Base-by-base conservation (phyloP, 2,113 vertebrate genomes). In the Cettia cetti region DNA sequence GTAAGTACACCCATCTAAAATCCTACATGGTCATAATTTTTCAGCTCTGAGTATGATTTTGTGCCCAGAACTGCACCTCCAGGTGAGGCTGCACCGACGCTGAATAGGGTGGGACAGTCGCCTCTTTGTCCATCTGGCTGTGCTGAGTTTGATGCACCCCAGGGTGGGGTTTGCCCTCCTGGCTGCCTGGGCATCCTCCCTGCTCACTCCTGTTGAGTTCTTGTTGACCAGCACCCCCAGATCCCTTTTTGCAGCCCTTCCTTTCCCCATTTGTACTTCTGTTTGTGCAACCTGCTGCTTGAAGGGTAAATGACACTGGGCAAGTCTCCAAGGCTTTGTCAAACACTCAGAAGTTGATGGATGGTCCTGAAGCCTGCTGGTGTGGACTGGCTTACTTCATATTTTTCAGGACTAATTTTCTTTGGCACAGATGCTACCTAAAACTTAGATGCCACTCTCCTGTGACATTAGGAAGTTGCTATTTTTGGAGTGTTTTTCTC, bases 1-100 rank as follows among this genome's bases (percentile, higher is more conserved):
- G 99, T 99, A 98, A 98, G 99, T 98, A 82, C 17, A 44, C 1
- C 3, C 47, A 44, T 8, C 21, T 77, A 44, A 63, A 93, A 60
- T 82, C 71, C 27, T 77, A 31, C 9, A 5, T 63, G n/a, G 30
- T 78, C 13, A 4, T 76, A 13, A 72, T 78, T 91, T 87, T 68
- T 85, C 45, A 89, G 30, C 21, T 86, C 53, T 30, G n/a, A 64
- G 50, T 70, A 28, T 78, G 35, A 31, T 60, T 83, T 61, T 85
- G 11, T 68, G 13, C 39, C 28, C 31, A 53, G 47, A 42, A 22
- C 20, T 56, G 37, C 17, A 19, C 37, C 22, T 56, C 4, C 6
- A 45, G 17, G 5, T 65, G 60, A 79, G 30, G 77, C 61, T 4
- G 2, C 23, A 47, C 14, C 45, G n/a, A 1, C 0, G 0, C 50